Evolutionary conservation across 2,797 vertebrate species (phyloP).

Genomic region (Balearica regulorum): DNA sequence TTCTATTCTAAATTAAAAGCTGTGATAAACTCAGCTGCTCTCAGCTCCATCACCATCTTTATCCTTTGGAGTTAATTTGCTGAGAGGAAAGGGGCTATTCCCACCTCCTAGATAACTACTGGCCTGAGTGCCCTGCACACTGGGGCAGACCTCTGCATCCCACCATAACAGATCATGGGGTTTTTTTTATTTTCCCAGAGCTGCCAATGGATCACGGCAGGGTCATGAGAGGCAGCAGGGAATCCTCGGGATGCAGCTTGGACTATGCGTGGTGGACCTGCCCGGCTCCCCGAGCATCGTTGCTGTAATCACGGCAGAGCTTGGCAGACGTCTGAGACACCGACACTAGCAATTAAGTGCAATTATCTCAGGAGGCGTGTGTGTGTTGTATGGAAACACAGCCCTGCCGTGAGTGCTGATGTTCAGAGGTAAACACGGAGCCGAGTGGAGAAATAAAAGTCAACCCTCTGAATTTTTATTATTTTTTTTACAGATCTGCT

Average conservation of each 20-base stretch:
- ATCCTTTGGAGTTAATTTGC: not conserved
- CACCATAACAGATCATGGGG: fast-evolving
- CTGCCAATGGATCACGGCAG: fast-evolving
- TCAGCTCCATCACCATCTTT: not conserved
- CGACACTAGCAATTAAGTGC: not conserved
- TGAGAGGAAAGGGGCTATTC: not conserved
- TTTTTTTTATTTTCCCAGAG: not conserved
- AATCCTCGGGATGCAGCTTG: not conserved
- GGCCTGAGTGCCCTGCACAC: not conserved
- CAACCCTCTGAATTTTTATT: not conserved
- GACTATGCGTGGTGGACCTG: fast-evolving
- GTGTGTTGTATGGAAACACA: not conserved
- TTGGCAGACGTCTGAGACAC: not conserved
- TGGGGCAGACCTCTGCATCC: not conserved
- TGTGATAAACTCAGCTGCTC: slow-evolving; percentile 30
- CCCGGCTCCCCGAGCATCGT: fast-evolving
- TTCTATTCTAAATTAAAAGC: not conserved
- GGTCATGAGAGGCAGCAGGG: fast-evolving
- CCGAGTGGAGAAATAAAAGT: not conserved
- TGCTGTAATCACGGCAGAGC: fast-evolving
- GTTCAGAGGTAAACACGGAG: not conserved
- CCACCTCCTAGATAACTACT: not conserved
- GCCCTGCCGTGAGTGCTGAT: not conserved
- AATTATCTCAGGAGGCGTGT: not conserved
- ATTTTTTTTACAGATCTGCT: not conserved